Evolutionary conservation across 2,797 vertebrate genomes (phyloP), one percentile per base, ranked within the genome.

Genomic region (Microchirus variegatus): DNA sequence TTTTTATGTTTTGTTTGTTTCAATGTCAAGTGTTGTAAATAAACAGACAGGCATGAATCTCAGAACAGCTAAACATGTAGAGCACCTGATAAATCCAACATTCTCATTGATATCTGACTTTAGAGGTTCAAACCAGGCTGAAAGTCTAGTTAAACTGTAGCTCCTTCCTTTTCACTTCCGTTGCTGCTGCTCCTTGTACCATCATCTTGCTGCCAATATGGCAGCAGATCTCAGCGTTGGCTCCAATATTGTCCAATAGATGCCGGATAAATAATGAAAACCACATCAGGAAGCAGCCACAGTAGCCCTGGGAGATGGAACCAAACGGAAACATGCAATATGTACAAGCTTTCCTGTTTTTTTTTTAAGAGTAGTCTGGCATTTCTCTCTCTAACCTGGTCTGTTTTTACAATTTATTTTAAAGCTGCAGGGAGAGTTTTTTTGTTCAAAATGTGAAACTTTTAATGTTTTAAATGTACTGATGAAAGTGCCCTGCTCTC

Each of bases 181-280:
- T 54, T 78, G 76, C 67, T 83, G 63, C 63, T 68, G 63, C 68
- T 62, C 4, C 41, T 42, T n/a, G 7, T 56, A 57, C 44, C 35
- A n/a, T 68, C 71, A 74, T 73, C 54, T 44, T 22, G 63, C 48
- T 80, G 81, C 85, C 86, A 88, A 73, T 70, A 83, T 86, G 84
- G 80, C 81, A 84, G 75, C 62, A 19, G 53, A 72, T 70, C 70
- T 69, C 46, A 55, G 70, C 74, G 67, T 74, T 53, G 22, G 70
- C 74, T 85, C 78, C 78, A 78, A 77, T 78, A 77, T 86, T 81
- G 83, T 88, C 81, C 84, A 84, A 84, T 87, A 83, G 83, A 86
- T 77, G 80, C 66, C 61, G 79, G 85, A 87, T 88, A 87, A 90
- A 91, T 90, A 88, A 89, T 90, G 77, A 78, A 91, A 90, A 86